Evolutionary conservation across 2,113 vertebrate species (phyloP).

Genomic region (Nothocercus nigrocapillus): DNA sequence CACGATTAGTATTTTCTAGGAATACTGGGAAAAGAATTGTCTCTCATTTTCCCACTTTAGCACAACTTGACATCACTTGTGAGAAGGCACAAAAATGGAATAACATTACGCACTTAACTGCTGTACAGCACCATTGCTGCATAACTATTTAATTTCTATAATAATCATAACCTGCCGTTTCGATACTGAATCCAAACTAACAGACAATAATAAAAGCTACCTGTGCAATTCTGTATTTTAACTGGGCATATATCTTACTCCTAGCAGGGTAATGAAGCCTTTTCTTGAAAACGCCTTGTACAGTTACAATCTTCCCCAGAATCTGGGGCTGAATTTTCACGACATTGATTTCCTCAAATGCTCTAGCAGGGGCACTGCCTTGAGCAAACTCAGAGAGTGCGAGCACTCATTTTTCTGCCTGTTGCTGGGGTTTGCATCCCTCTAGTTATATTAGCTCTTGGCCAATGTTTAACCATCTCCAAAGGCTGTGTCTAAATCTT

Average conservation of each 20-base stretch:
- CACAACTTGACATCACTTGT: neutral
- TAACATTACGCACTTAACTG: neutral
- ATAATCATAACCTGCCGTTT: constrained; percentile 4
- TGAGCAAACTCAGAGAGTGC: neutral
- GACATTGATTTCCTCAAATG: neutral
- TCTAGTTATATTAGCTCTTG: neutral
- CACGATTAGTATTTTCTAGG: neutral
- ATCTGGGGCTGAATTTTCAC: neutral
- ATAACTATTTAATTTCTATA: neutral
- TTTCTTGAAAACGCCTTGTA: neutral
- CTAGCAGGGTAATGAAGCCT: neutral
- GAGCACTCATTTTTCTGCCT: neutral
- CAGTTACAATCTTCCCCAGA: neutral
- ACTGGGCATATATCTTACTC: neutral
- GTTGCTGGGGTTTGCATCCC: neutral
- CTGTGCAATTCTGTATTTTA: neutral
- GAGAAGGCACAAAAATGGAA: neutral
- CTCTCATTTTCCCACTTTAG: neutral
- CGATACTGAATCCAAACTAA: constrained; percentile 12
- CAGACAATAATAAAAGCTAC: neutral
- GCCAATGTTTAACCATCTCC: neutral
- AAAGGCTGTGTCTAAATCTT: neutral
- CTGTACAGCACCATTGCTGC: neutral
- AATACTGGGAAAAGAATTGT: neutral
- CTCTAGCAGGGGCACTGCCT: neutral